phyloP scores from a whole-genome alignment of 2,113 vertebrate genomes.

The Pluvialis apricaria region DNA sequence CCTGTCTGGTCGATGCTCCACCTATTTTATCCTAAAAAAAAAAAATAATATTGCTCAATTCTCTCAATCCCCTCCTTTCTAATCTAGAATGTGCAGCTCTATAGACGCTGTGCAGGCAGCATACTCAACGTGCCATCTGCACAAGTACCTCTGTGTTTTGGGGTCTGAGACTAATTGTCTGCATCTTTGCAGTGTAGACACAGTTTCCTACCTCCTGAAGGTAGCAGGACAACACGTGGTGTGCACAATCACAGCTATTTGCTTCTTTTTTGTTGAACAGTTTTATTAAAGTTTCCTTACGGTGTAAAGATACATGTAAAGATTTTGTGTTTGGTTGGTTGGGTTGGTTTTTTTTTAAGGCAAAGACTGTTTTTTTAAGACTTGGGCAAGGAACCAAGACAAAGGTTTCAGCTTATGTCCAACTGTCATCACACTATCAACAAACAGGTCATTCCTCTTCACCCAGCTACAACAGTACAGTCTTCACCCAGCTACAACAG shows the following conservation, averaged over 20 bases:
- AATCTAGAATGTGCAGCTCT: neutral
- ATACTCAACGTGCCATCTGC: neutral
- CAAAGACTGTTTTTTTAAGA: neutral
- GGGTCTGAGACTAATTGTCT: neutral
- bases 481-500: neutral
- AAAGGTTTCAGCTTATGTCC: neutral
- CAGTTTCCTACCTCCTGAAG: neutral
- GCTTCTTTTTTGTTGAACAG: neutral
- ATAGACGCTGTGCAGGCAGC: neutral
- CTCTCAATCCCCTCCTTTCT: neutral
- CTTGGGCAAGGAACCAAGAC: neutral
- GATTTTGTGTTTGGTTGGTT: neutral
- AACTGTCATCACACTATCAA: neutral
- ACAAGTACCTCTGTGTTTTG: neutral
- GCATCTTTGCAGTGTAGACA: accelerated
- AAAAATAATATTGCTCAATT: neutral
- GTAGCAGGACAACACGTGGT: accelerated
- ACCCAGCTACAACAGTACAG: neutral
- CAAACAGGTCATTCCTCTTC: accelerated
- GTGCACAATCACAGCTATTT: neutral
- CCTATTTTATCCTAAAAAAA: neutral
- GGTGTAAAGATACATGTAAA: neutral
- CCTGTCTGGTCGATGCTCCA: neutral
- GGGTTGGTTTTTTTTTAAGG: neutral
- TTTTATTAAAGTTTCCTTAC: neutral